Conservation (phyloP, 2,113 vertebrate genomes). For the Dasyprocta punctata region DNA sequence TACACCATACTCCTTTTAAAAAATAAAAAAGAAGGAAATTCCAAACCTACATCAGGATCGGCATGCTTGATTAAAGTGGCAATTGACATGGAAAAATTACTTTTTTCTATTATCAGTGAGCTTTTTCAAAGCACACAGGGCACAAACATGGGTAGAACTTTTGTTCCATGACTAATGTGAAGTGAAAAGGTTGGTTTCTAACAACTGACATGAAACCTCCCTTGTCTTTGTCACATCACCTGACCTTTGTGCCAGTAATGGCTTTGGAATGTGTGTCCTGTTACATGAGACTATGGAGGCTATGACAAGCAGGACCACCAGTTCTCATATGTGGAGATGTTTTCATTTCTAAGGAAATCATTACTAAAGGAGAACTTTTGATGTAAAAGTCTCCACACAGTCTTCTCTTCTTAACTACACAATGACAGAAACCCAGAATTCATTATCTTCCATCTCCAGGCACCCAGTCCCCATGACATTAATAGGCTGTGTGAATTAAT, state of each 20-base stretch:
- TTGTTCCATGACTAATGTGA: not conserved
- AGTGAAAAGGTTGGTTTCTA: not conserved
- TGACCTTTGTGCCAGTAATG: not conserved
- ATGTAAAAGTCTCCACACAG: not conserved
- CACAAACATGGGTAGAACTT: not conserved
- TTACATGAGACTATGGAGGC: not conserved
- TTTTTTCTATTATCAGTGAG: not conserved
- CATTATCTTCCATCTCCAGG: not conserved
- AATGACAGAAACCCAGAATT: not conserved
- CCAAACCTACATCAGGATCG: not conserved
- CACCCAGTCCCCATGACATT: not conserved
- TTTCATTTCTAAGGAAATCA: conserved; percentile 1
- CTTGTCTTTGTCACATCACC: not conserved
- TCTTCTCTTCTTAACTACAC: not conserved
- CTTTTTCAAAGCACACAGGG: not conserved
- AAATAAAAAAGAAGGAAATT: not conserved
- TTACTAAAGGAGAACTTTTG: not conserved
- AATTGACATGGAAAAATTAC: not conserved
- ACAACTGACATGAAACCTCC: not conserved
- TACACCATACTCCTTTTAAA: not conserved
- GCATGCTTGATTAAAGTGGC: not conserved
- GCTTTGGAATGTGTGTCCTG: not conserved
- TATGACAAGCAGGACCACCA: not conserved
- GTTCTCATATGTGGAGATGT: not conserved
- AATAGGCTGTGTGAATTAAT: not conserved